Conservation (phyloP, 2,113 vertebrate genomes). For the Oncorhynchus tshawytscha region DNA sequence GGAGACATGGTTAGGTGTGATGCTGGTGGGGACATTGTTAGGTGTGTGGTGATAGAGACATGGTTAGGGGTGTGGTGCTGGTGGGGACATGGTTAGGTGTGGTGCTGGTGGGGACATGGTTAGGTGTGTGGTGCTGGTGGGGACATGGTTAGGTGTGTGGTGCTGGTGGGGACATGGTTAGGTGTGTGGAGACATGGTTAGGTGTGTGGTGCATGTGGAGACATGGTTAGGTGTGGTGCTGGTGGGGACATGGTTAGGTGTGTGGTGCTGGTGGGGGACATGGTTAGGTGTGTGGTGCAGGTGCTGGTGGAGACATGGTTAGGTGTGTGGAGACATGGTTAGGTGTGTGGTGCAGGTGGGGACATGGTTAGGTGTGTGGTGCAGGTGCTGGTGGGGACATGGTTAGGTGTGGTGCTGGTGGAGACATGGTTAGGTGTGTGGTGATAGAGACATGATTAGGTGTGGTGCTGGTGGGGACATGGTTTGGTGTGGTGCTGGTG, state of each 20-base stretch:
- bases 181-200: not conserved
- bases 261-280: not conserved
- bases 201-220: not conserved
- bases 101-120: not conserved
- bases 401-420: not conserved
- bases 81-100: not conserved
- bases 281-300: not conserved
- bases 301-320: not conserved
- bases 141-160: conserved; percentile 31
- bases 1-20: too few relatives aligned
- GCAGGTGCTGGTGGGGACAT: too few relatives aligned
- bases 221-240: not conserved
- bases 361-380: too few relatives aligned
- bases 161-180: too few relatives aligned
- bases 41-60: not conserved
- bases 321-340: too few relatives aligned
- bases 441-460: not conserved
- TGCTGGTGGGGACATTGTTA: not conserved
- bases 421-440: not conserved
- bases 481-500: not conserved
- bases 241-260: not conserved
- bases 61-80: not conserved
- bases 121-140: conserved; percentile 3
- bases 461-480: not conserved
- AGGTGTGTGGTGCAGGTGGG: too few relatives aligned